Conservation (phyloP, 2,113 vertebrate species). For the Heliornis fulica region DNA sequence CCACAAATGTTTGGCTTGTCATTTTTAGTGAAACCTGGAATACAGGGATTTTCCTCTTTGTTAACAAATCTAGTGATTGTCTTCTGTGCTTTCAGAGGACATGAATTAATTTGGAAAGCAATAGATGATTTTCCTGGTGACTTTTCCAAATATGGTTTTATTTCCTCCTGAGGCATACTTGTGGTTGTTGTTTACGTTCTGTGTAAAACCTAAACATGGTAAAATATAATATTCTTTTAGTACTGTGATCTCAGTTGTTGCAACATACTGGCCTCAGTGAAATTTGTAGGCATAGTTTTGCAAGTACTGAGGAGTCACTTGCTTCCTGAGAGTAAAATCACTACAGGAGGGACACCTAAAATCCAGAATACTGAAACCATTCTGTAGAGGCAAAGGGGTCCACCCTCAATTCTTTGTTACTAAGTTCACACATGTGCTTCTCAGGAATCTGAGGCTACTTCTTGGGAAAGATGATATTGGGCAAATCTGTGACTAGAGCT, state of each 20-base stretch:
- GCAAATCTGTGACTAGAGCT: conserved; percentile 70
- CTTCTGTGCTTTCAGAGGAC: background rate
- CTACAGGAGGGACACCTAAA: conserved; percentile 49
- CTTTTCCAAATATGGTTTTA: background rate
- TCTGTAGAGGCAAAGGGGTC: conserved; percentile 41
- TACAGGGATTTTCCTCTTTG: background rate
- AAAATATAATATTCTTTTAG: conserved; percentile 42
- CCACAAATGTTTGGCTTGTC: background rate
- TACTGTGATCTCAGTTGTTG: conserved; percentile 55
- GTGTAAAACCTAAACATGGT: background rate
- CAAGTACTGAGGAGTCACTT: conserved; percentile 63
- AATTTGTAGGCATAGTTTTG: conserved; percentile 64
- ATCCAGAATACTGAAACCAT: conserved; percentile 63
- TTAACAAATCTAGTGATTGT: background rate
- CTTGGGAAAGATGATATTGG: conserved; percentile 69
- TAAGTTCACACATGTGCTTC: conserved; percentile 66
- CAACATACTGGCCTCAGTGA: conserved; percentile 54
- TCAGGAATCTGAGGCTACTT: conserved; percentile 49
- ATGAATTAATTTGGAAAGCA: background rate
- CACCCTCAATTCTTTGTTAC: conserved; percentile 44
- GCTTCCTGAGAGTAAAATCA: conserved; percentile 65
- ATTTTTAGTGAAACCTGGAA: background rate
- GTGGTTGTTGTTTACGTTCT: background rate
- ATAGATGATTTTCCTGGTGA: background rate
- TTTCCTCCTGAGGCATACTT: background rate